These are phyloP conservation scores for Neodiprion fabricii DNA, from an alignment of 1,140 invertebrate genomes.

Conservation along the genomic window DNA sequence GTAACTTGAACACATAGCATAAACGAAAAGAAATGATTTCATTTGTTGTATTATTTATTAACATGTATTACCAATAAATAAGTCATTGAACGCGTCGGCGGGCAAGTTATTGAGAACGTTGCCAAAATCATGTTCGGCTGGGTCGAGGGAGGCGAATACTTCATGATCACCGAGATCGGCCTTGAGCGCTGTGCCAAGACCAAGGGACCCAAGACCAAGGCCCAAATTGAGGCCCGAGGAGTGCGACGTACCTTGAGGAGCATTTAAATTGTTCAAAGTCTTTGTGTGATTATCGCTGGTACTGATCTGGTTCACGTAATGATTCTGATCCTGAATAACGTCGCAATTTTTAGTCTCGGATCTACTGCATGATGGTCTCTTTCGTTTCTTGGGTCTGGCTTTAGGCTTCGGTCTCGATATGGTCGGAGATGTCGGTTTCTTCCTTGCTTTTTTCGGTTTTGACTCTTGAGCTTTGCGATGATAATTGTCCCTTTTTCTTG, in stretches of 20 bases:
- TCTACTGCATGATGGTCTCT: slow-evolving; percentile 49
- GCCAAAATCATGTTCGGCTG: slow-evolving; percentile 87
- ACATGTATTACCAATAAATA: slow-evolving; percentile 74
- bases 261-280: slow-evolving; percentile 54
- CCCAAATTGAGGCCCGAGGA: slow-evolving; percentile 47
- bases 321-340: slow-evolving; percentile 38
- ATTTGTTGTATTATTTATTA: slow-evolving; percentile 31
- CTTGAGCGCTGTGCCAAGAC: slow-evolving; percentile 48
- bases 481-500: slow-evolving; percentile 80
- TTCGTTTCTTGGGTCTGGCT: slow-evolving; percentile 76
- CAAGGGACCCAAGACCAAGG: slow-evolving; percentile 49
- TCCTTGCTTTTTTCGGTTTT: slow-evolving; percentile 81
- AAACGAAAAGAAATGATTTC: slow-evolving; percentile 16
- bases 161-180: slow-evolving; percentile 59
- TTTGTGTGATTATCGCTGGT: slow-evolving; percentile 50
- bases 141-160: slow-evolving; percentile 64
- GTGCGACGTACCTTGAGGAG: slow-evolving; percentile 47
- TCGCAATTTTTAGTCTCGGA: slow-evolving; percentile 33
- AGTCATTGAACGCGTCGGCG: slow-evolving; percentile 89
- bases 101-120: slow-evolving; percentile 89
- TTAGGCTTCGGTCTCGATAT: slow-evolving; percentile 69
- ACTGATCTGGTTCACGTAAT: slow-evolving; percentile 49
- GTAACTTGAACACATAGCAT: slow-evolving; percentile 11
- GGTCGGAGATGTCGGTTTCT: slow-evolving; percentile 75
- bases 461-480: slow-evolving; percentile 73